A percentile compares a stretch with the other conserved stretches of the same genome.
Evolutionary conservation across 2,888 invertebrate genomes (phyloP).

Genomic region (Lycia hirtaria): DNA sequence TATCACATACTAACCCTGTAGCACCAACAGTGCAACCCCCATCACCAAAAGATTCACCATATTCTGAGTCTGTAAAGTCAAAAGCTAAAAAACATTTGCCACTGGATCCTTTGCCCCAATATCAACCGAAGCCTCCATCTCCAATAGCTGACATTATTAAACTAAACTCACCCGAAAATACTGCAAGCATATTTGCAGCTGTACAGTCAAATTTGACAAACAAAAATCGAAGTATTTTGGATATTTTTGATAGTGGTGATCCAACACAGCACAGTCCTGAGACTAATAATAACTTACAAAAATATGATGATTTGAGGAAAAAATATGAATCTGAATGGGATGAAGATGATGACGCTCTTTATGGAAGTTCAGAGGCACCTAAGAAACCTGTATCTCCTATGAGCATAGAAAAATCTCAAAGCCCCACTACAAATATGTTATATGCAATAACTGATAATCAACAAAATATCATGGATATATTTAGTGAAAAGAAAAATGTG

Average conservation of each 20-base stretch:
- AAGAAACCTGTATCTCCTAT: slow-evolving; percentile 43
- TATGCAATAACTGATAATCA: slow-evolving; percentile 46
- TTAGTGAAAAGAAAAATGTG: slow-evolving; percentile 62
- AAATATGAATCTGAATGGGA: slow-evolving; percentile 72
- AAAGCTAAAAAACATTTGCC: not conserved
- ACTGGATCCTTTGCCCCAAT: not conserved
- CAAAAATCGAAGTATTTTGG: slow-evolving; percentile 76
- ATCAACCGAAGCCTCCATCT: not conserved
- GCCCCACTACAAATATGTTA: slow-evolving; percentile 58
- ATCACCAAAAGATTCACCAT: not conserved
- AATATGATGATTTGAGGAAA: slow-evolving; percentile 59
- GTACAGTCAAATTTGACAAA: slow-evolving; percentile 63
- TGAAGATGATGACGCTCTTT: slow-evolving; percentile 80
- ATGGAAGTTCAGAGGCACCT: slow-evolving; percentile 59
- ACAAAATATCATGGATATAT: slow-evolving; percentile 49
- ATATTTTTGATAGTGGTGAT: slow-evolving; percentile 67
- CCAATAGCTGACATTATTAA: slow-evolving; percentile 3
- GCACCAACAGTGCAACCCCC: not conserved
- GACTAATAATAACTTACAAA: slow-evolving; percentile 53
- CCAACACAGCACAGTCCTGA: slow-evolving; percentile 55
- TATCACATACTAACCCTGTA: not conserved
- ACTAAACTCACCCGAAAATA: slow-evolving; percentile 48
- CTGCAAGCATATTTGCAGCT: slow-evolving; percentile 65
- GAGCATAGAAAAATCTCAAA: slow-evolving; percentile 47
- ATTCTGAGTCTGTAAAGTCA: not conserved